These are phyloP conservation scores for Hedya salicella DNA, from an alignment of 2,888 invertebrate species.

Conservation along the genomic window DNA sequence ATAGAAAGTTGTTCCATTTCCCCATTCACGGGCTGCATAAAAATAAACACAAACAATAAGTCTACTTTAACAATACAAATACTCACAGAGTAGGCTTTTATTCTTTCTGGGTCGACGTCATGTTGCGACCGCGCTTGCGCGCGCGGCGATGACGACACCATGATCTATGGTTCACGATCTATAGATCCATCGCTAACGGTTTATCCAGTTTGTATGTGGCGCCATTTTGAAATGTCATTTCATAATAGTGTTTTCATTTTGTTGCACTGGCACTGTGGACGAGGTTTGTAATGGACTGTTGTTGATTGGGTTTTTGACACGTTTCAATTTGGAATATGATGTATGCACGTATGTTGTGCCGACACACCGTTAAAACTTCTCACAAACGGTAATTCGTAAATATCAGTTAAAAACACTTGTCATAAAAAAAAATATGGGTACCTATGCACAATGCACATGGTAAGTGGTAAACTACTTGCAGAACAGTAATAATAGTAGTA, in stretches of 20 bases:
- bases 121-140: slow-evolving; percentile 77
- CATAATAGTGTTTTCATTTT: slow-evolving; percentile 35
- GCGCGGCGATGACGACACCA: slow-evolving; percentile 83
- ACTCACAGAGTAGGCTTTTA: slow-evolving; percentile 81
- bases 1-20: slow-evolving; percentile 41
- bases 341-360: neutral
- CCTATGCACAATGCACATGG: too few species aligned
- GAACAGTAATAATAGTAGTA: too few species aligned
- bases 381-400: too few species aligned
- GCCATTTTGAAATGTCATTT: slow-evolving; percentile 49
- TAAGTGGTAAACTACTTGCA: too few species aligned
- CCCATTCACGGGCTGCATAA: slow-evolving; percentile 26
- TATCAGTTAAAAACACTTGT: too few species aligned
- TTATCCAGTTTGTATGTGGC: slow-evolving; percentile 50
- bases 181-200: slow-evolving; percentile 62
- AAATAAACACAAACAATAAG: slow-evolving; percentile 23
- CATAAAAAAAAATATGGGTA: too few species aligned
- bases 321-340: neutral
- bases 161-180: slow-evolving; percentile 78
- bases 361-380: neutral
- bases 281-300: slow-evolving; percentile 14
- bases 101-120: slow-evolving; percentile 81
- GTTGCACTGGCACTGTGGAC: slow-evolving; percentile 29
- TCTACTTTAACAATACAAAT: slow-evolving; percentile 48
- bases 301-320: slow-evolving; percentile 8